Conservation (phyloP, 2,797 vertebrate species). For the Amblyraja radiata region DNA sequence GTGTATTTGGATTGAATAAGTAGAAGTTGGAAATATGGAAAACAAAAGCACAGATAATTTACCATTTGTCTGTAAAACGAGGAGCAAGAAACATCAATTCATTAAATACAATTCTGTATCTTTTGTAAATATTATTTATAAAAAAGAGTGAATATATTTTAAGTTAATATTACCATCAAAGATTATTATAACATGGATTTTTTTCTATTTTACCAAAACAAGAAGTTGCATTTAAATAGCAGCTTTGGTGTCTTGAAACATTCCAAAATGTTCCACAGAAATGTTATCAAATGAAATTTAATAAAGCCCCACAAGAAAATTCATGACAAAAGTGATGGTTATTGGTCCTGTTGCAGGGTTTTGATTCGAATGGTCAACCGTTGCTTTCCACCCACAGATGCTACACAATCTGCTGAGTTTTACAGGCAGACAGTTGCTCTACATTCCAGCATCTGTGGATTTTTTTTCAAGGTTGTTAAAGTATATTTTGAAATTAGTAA, state of each 20-base stretch:
- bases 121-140: neutral
- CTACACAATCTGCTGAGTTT: too few relatives aligned
- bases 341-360: neutral
- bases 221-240: neutral
- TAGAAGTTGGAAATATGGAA: neutral
- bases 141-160: neutral
- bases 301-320: neutral
- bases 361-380: too few relatives aligned
- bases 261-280: neutral
- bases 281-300: neutral
- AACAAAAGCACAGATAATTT: neutral
- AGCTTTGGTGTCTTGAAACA: neutral
- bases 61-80: neutral
- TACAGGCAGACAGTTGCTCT: too few relatives aligned
- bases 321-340: neutral
- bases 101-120: neutral
- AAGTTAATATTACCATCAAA: neutral
- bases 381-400: too few relatives aligned
- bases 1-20: neutral
- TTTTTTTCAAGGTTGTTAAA: too few relatives aligned
- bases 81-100: neutral
- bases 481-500: neutral
- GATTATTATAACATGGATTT: neutral
- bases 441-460: too few relatives aligned
- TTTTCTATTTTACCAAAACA: neutral